A percentile compares a stretch with the other conserved stretches of the same genome.
Conservation (phyloP, 2,113 vertebrate genomes). For the Brachyhypopomus gauderio region DNA sequence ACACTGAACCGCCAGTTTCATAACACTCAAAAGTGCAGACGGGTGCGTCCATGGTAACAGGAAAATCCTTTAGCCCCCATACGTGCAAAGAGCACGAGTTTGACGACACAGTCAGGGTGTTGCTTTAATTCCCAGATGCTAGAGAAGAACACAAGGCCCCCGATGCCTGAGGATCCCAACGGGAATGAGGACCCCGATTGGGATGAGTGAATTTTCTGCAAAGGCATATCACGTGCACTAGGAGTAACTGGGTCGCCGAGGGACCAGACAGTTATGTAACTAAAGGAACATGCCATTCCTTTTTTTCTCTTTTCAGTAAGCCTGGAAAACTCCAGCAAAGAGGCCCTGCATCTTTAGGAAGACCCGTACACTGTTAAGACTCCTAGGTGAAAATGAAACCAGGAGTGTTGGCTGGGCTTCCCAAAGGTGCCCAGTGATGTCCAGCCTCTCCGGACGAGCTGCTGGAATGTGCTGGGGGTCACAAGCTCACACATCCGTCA, state of each 20-base stretch:
- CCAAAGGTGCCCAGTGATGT: background rate
- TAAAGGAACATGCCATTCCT: constrained; percentile 72
- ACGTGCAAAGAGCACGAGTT: background rate
- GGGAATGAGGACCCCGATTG: background rate
- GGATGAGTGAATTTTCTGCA: background rate
- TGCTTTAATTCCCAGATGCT: background rate
- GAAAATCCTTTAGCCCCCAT: background rate
- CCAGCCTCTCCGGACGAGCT: background rate
- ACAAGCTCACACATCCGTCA: constrained; percentile 22
- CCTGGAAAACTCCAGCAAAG: constrained; percentile 3
- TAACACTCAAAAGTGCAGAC: too few species aligned
- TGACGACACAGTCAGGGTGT: background rate
- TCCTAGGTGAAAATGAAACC: constrained; percentile 1
- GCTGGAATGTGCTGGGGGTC: background rate
- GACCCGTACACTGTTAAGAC: constrained; percentile 2
- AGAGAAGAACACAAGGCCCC: background rate
- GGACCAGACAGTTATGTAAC: constrained; percentile 44
- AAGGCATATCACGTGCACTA: constrained; percentile 17
- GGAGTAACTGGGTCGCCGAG: constrained; percentile 46
- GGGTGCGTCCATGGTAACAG: background rate
- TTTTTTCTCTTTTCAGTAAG: constrained; percentile 65
- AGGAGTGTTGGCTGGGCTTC: background rate
- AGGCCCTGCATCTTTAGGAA: background rate
- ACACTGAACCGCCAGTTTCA: too few species aligned
- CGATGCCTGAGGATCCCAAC: background rate